Conservation (phyloP, 2,113 vertebrate species). For the Fulmarus glacialis region DNA sequence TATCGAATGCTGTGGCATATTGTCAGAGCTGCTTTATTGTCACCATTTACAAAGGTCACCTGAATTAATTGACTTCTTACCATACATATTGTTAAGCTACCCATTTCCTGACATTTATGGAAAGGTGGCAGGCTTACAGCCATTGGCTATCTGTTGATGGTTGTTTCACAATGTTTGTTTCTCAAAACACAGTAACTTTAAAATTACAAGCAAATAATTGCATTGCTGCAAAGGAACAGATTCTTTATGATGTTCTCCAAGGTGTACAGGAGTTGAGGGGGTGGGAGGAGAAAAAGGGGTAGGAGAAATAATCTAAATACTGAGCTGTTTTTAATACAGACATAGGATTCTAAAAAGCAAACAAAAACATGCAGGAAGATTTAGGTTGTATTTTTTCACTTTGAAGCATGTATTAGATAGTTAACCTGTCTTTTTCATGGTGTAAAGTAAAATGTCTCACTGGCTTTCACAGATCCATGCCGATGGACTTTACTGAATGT, state of each 20-base stretch:
- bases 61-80: slow-evolving; percentile 77
- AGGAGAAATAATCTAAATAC: slow-evolving; percentile 6
- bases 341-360: neutral
- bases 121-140: slow-evolving; percentile 48
- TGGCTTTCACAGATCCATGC: slow-evolving; percentile 26
- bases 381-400: neutral
- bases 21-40: slow-evolving; percentile 72
- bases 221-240: slow-evolving; percentile 14
- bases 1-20: slow-evolving; percentile 59
- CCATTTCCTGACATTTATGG: slow-evolving; percentile 56
- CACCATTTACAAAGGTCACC: slow-evolving; percentile 75
- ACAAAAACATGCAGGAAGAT: neutral
- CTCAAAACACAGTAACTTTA: slow-evolving; percentile 39
- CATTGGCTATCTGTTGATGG: slow-evolving; percentile 51
- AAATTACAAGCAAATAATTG: slow-evolving; percentile 46
- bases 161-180: slow-evolving; percentile 14
- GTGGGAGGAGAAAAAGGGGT: neutral
- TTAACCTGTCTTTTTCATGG: neutral
- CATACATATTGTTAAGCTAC: slow-evolving; percentile 51
- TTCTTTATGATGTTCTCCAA: neutral
- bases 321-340: neutral
- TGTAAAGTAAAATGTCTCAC: slow-evolving; percentile 25
- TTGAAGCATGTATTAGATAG: neutral
- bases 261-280: neutral
- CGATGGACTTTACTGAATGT: slow-evolving; percentile 50